Evolutionary conservation across 2,888 invertebrate genomes (phyloP).

Genomic region (Terebella lapidaria): DNA sequence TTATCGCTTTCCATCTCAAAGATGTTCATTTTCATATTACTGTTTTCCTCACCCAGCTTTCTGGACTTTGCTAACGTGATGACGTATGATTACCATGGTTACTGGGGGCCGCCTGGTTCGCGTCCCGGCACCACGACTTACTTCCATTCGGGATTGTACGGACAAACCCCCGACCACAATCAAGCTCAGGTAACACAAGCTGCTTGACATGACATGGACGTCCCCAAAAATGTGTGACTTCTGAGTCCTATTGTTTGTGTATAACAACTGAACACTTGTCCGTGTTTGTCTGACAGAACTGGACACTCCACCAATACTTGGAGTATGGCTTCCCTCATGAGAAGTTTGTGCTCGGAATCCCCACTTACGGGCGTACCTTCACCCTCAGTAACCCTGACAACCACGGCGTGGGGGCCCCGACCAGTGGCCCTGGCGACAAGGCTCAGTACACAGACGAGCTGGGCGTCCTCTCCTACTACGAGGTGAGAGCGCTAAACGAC

Average conservation of each 20-base stretch:
- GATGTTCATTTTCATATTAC: no score
- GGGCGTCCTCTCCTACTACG: constrained; percentile 92
- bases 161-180: no score
- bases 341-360: constrained; percentile 85
- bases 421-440: constrained; percentile 77
- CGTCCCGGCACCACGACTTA: no score
- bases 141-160: no score
- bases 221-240: no score
- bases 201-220: no score
- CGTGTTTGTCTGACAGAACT: constrained; percentile 32
- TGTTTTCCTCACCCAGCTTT: no score
- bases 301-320: constrained; percentile 34
- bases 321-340: constrained; percentile 55
- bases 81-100: no score
- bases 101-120: no score
- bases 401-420: constrained; percentile 70
- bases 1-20: no score
- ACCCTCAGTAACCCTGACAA: constrained; percentile 27
- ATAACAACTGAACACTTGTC: constrained; percentile 33
- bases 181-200: no score
- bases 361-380: constrained; percentile 70
- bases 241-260: constrained; percentile 31
- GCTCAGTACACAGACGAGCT: constrained; percentile 89
- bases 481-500: constrained; percentile 55
- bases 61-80: no score